Conservation (phyloP, 2,113 vertebrate species). For the Grus americana region DNA sequence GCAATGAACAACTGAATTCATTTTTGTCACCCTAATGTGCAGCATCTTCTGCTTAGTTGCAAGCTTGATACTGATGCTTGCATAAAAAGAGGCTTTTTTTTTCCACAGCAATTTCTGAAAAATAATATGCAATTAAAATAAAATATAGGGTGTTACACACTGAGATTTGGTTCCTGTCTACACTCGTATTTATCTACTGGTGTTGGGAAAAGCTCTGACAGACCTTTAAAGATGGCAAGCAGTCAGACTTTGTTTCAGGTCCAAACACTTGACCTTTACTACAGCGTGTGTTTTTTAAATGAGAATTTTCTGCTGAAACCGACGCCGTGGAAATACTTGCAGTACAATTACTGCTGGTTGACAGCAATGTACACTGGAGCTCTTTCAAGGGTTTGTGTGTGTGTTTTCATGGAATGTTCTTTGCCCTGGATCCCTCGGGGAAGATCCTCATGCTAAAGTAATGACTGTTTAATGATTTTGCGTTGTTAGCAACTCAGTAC, state of each 20-base stretch:
- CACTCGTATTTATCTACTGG: neutral
- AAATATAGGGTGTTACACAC: accelerated
- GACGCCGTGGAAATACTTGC: accelerated
- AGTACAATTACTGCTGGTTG: neutral
- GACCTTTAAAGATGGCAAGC: neutral
- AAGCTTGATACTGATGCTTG: neutral
- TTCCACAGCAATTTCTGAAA: neutral
- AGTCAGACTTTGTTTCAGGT: neutral
- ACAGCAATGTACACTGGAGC: accelerated
- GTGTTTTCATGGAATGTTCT: neutral
- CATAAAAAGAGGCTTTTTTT: neutral
- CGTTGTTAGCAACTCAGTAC: accelerated
- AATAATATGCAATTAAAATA: neutral
- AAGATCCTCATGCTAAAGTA: neutral
- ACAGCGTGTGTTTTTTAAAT: neutral
- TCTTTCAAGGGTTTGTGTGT: neutral
- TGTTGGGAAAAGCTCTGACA: neutral
- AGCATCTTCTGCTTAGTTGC: neutral
- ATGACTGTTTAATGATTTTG: neutral
- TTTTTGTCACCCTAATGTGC: neutral
- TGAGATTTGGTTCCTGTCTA: neutral
- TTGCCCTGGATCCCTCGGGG: accelerated
- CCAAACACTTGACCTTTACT: neutral
- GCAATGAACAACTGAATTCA: neutral
- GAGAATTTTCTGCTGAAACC: neutral